Evolutionary conservation across 2,113 vertebrate species (phyloP).

Genomic region (Orthonyx spaldingii): DNA sequence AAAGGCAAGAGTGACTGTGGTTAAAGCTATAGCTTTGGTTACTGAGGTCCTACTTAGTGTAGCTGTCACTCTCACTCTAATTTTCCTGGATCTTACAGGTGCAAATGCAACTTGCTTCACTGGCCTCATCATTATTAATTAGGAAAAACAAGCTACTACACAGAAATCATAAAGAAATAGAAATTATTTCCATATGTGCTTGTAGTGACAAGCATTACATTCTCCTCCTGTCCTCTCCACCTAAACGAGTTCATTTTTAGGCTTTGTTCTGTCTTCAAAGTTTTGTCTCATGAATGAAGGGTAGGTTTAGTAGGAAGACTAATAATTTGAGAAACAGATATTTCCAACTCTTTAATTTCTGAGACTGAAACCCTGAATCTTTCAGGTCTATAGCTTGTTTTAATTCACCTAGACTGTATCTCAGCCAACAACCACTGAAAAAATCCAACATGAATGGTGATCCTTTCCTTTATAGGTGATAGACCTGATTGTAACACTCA

Average conservation of each 20-base stretch:
- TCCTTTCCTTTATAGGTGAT: neutral
- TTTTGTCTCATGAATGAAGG: neutral
- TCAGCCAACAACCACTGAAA: neutral
- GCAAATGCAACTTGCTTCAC: neutral
- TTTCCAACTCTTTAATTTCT: neutral
- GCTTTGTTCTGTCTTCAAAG: neutral
- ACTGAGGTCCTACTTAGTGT: neutral
- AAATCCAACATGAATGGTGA: neutral
- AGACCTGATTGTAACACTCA: neutral
- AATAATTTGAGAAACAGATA: neutral
- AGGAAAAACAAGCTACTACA: neutral
- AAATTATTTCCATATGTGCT: neutral
- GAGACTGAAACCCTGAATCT: neutral
- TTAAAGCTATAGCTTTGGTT: neutral
- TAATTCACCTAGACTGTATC: neutral
- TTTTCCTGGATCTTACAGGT: neutral
- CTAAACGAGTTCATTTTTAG: neutral
- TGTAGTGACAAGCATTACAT: neutral
- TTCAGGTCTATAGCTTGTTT: neutral
- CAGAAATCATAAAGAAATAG: neutral
- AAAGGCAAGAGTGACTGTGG: neutral
- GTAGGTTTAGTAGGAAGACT: neutral
- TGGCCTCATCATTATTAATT: neutral
- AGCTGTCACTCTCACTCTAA: neutral
- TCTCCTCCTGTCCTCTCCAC: neutral